phyloP scores from a whole-genome alignment of 2,113 vertebrate species.

The Cynopterus brachyotis region DNA sequence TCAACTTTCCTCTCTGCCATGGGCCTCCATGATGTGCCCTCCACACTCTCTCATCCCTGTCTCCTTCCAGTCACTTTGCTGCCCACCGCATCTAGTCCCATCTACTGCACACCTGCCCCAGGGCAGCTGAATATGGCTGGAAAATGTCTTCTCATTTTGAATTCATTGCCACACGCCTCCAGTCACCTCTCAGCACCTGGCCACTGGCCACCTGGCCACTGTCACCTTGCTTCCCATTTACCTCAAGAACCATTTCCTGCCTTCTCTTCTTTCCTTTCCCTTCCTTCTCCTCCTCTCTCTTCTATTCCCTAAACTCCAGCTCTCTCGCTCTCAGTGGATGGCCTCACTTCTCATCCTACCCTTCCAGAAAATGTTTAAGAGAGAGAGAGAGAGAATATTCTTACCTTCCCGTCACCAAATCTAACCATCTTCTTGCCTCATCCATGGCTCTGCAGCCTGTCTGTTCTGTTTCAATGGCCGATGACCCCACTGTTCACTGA shows the following conservation, averaged over 20 bases:
- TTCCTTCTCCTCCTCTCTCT: background rate
- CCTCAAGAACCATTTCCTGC: rapidly evolving
- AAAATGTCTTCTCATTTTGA: background rate
- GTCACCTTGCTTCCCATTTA: rapidly evolving
- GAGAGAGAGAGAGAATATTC: background rate
- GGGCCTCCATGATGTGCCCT: background rate
- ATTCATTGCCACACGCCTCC: no score
- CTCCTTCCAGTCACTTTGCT: background rate
- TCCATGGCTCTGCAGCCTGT: background rate
- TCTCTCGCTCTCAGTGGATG: background rate
- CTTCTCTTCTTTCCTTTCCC: background rate
- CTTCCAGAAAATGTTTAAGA: background rate
- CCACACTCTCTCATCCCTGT: background rate
- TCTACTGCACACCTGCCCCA: background rate
- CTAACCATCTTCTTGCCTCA: rapidly evolving
- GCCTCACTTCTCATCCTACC: background rate
- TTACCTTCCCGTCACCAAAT: background rate
- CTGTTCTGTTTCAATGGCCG: background rate
- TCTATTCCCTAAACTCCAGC: no score
- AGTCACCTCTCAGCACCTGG: background rate
- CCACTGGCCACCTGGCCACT: rapidly evolving
- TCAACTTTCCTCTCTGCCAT: background rate
- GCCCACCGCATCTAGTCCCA: background rate
- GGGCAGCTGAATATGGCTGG: background rate
- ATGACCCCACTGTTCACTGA: background rate